These are phyloP conservation scores for Phymastichus coffea DNA, from an alignment of 1,140 invertebrate genomes.

Conservation along the genomic window DNA sequence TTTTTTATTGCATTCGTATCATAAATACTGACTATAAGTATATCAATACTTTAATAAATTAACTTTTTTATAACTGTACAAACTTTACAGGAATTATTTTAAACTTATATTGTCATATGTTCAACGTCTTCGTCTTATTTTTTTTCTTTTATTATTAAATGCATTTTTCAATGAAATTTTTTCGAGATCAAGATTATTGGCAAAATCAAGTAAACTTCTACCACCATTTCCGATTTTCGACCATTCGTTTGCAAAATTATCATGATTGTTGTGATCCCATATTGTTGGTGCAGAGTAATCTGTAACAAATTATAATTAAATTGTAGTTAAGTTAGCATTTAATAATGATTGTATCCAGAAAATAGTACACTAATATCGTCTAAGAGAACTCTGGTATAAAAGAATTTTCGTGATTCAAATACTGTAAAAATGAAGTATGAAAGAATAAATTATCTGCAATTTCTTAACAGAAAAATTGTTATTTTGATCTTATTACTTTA, in stretches of 20 bases:
- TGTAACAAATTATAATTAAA: too few relatives aligned
- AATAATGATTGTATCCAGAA: too few relatives aligned
- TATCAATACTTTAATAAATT: slow-evolving; percentile 1
- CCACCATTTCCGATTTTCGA: slow-evolving; percentile 18
- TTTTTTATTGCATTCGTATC: not conserved
- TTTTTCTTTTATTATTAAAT: slow-evolving; percentile 14
- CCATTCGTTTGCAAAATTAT: slow-evolving; percentile 22
- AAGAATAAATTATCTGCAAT: too few relatives aligned
- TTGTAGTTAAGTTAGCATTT: too few relatives aligned
- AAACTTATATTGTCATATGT: too few relatives aligned
- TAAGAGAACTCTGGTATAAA: too few relatives aligned
- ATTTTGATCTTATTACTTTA: too few relatives aligned
- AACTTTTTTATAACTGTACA: not conserved
- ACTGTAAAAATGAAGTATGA: too few relatives aligned
- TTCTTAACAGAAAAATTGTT: too few relatives aligned
- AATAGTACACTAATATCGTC: too few relatives aligned
- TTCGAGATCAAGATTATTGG: not conserved
- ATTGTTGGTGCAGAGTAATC: slow-evolving; percentile 20
- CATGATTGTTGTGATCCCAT: slow-evolving; percentile 21
- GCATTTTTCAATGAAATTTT: slow-evolving; percentile 6
- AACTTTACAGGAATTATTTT: too few relatives aligned
- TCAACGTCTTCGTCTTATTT: slow-evolving; percentile 12
- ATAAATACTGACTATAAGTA: not conserved
- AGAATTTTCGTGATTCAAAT: too few relatives aligned
- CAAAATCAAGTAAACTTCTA: not conserved